Conservation (phyloP, 2,797 vertebrate species). For the Helostoma temminkii region DNA sequence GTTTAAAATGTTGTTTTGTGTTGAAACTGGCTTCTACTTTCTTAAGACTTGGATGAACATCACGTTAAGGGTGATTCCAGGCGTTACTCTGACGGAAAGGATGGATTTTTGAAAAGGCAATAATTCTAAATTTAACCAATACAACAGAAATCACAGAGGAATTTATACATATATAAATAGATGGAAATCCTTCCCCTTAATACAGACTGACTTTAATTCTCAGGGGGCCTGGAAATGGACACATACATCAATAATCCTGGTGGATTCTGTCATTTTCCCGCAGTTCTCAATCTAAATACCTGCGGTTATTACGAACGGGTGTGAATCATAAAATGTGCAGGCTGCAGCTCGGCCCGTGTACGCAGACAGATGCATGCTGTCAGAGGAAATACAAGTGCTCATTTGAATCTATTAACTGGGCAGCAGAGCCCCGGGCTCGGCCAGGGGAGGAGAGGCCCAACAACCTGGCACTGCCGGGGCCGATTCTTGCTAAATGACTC, state of each 20-base stretch:
- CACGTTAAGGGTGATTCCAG: background rate
- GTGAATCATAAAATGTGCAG: conserved; percentile 29
- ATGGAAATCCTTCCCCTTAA: conserved; percentile 24
- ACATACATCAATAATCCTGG: conserved; percentile 58
- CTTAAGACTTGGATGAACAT: no score
- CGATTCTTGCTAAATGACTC: conserved; percentile 11
- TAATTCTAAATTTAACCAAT: conserved; percentile 64
- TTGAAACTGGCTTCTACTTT: no score
- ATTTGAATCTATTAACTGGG: conserved; percentile 83
- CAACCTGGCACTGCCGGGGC: background rate
- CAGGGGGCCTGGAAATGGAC: conserved; percentile 13
- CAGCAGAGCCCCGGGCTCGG: conserved; percentile 44
- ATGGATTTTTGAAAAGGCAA: conserved; percentile 50
- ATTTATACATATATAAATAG: conserved; percentile 22
- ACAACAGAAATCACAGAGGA: conserved; percentile 44
- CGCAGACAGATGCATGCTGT: conserved; percentile 83
- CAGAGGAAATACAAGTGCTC: conserved; percentile 77
- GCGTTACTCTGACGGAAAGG: background rate
- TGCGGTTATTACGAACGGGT: conserved; percentile 52
- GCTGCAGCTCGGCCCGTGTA: background rate
- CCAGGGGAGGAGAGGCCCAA: conserved; percentile 23
- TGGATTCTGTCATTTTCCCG: conserved; percentile 36
- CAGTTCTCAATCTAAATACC: conserved; percentile 43
- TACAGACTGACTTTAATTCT: conserved; percentile 19
- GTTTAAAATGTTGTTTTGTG: no score